These are phyloP conservation scores for Pipra filicauda DNA, from an alignment of 2,113 vertebrate species.

Conservation along the genomic window DNA sequence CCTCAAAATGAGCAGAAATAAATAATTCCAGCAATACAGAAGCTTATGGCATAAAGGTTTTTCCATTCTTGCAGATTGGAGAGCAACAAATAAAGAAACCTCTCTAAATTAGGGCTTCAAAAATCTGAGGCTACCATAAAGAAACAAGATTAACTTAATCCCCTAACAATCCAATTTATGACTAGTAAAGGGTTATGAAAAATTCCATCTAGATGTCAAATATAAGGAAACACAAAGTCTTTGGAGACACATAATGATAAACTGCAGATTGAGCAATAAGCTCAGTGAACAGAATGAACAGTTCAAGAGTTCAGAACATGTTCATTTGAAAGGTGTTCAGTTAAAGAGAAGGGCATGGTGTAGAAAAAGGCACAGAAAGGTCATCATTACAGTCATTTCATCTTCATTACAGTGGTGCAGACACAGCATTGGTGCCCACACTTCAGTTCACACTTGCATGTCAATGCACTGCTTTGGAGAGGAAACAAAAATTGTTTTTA, in stretches of 20 bases:
- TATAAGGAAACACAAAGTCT: slow-evolving; percentile 70
- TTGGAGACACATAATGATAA: slow-evolving; percentile 75
- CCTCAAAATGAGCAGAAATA: slow-evolving; percentile 70
- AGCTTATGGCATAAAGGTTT: background rate
- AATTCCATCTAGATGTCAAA: slow-evolving; percentile 73
- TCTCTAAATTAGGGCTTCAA: slow-evolving; percentile 69
- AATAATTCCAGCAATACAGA: slow-evolving; percentile 52
- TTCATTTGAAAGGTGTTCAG: slow-evolving; percentile 74
- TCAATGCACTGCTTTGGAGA: background rate
- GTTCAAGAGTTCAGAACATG: slow-evolving; percentile 81
- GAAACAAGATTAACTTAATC: slow-evolving; percentile 73
- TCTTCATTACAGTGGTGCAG: slow-evolving; percentile 73
- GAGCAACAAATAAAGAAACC: slow-evolving; percentile 50
- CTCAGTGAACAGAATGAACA: slow-evolving; percentile 64
- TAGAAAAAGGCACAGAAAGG: slow-evolving; percentile 79
- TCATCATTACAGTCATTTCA: slow-evolving; percentile 69
- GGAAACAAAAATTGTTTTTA: background rate
- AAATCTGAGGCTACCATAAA: slow-evolving; percentile 63
- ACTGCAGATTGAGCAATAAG: slow-evolving; percentile 71
- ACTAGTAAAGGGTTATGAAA: slow-evolving; percentile 76
- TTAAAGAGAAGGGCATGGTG: slow-evolving; percentile 72
- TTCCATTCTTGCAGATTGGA: slow-evolving; percentile 36
- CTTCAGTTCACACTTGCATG: background rate
- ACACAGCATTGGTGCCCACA: slow-evolving; percentile 6
- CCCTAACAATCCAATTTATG: slow-evolving; percentile 79